Base-by-base conservation (phyloP, 1,140 invertebrate species). In the Dryas iulia region DNA sequence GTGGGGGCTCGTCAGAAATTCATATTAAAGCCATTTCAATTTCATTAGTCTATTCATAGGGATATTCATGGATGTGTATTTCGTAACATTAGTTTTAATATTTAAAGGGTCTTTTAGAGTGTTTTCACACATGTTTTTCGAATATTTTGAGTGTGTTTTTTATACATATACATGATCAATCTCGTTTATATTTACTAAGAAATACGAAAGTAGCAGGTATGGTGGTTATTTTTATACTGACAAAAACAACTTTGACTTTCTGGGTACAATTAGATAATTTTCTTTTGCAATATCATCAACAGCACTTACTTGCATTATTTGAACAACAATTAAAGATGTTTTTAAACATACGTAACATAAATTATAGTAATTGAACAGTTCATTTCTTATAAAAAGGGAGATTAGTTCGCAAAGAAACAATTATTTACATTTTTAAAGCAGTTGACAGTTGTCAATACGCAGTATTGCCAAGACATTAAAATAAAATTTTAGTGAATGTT, bases 11-110 rank as follows among this genome's bases (percentile, higher is more conserved):
- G 74, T 83, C 79, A 81, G 78, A 83, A 81, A 81, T 89, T 86
- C 83, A 84, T 86, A 83, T 83, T 66, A 76, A 78, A 78, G 73
- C 72, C 69, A 86, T 89, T 88, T 80, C 67, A 84, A 79, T 83
- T 89, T 83, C 78, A 89, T 83, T 81, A 54, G 76, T 77, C 69
- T 68, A 72, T 77, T 74, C 73, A 77, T 74, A 80, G 81, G 73
- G 79, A 75, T 84, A 77, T 79, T 83, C 76, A 76, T 75, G 73
- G 72, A 78, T 60, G 71, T 71, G 63, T 82, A 79, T 81, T 78
- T 79, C 72, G 72, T 81, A 75, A 79, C 73, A 77, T 74, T 72
- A 74, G 26, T 75, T 76, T 81, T 71, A 74, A 78, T 77, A 77
- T 77, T 78, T 71, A 78, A 73, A 69, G 64, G 59, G 70, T 69